Evolutionary conservation across 1,140 invertebrate genomes (phyloP), one percentile per base, ranked within the genome.

Genomic region (Macrobrachium rosenbergii): DNA sequence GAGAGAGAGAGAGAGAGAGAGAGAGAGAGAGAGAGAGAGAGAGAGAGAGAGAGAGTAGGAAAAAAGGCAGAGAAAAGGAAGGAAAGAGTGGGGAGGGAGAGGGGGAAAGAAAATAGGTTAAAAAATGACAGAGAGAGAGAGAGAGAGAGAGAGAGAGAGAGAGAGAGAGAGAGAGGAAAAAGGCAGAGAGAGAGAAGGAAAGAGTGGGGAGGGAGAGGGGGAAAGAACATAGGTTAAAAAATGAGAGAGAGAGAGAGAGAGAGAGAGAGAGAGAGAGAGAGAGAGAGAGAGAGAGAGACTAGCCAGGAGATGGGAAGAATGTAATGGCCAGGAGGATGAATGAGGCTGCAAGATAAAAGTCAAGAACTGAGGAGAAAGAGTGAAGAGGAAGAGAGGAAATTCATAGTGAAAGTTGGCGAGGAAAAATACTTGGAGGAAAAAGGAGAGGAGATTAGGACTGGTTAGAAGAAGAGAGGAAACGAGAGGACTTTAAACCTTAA

Each of bases 231-330:
- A 37, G 16, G 8, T 12, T 14, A n/a, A 58, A 45, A 19, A n/a
- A n/a, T 8, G 63, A 67, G 80, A 10, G 60, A 43, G 14, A 82
- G 67, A 60, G 52, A 60, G 67, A 72, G 67, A n/a, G 45, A 58
- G 67, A 28, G 23, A 14, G 45, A 58, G 23, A 45, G 45, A 60
- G 80, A 21, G 64, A 72, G 14, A 11, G 52, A 60, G n/a, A 64
- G 52, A 28, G 14, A 17, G 52, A 52, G 67, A 52, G 37, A 21
- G 64, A 21, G 62, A 62, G 21, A 62, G 59, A 80, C 58, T 43
- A 5, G 19, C 2, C 16, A 58, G 11, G 59, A 63, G n/a, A 63
- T 6, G 63, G 21, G 62, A 23, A 79, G 45, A 17, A 79, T 37
- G 16, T 28, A 23, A 21, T n/a, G 64, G 64, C 2, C 23, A 43